Evolutionary conservation across 2,888 invertebrate genomes (phyloP), one percentile per base, ranked within the genome.

Genomic region (Folsomia manolachei): DNA sequence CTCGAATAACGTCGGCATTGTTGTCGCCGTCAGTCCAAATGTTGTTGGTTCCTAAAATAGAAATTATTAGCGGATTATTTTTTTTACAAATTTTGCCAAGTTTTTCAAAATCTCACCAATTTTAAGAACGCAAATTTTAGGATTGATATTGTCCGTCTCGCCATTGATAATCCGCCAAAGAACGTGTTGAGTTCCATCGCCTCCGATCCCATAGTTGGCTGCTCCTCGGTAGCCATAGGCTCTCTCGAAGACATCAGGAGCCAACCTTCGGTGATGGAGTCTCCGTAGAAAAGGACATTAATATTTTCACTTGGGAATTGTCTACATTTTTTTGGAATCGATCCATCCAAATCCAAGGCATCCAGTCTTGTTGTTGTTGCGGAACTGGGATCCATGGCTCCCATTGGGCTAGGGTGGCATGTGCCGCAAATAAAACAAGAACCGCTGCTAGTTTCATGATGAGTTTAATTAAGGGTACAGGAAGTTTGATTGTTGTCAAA

Each of bases 111-210:
- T 39, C 14, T 39, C 85, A 7, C 87, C 87, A 27, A 85, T 84
- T 69, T 84, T 80, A 7, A 87, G 75, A n/a, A 87, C 86, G 51
- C 86, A 83, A 67, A 87, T 85, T 82, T 86, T 86, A 1, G 87
- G 87, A 26, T 81, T 81, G 52, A 86, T 82, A 71, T 82, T 81
- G 27, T 87, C 86, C 26, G 87, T 77, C 81, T 87, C 87, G 63
- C 87, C 87, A 82, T 87, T 85, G 69, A 82, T 80, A 21, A 87
- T 82, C 70, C 87, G 80, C 87, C 87, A 87, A 14, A 87, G 81
- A 9, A 87, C 82, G 82, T 87, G 83, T 75, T 87, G 85, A 0
- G 86, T 86, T 73, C 84, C 83, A 80, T 87, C 87, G 1, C 85
- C 74, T 23, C 85, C 84, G 63, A 87, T 85, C 60, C 78, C 78